phyloP scores from a whole-genome alignment of 2,113 vertebrate genomes.

The Pluvialis apricaria region DNA sequence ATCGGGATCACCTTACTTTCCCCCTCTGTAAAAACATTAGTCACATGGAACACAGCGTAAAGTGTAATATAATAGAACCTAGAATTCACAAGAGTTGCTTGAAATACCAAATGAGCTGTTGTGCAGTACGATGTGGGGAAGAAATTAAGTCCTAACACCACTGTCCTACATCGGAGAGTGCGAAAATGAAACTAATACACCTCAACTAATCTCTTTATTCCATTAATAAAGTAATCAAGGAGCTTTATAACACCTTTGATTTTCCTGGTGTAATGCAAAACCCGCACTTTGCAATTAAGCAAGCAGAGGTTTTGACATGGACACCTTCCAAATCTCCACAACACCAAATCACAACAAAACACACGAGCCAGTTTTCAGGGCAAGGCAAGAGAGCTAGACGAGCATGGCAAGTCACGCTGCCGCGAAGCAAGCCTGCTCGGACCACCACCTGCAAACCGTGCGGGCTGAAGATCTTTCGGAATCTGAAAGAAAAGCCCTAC shows the following conservation, averaged over 20 bases:
- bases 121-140: background rate
- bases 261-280: background rate
- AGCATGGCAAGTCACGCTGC: background rate
- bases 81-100: background rate
- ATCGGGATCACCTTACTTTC: background rate
- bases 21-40: background rate
- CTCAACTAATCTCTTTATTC: background rate
- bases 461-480: background rate
- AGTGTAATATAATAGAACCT: background rate
- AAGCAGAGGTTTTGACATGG: background rate
- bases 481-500: background rate
- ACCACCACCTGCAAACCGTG: accelerated
- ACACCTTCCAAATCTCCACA: background rate
- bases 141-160: background rate
- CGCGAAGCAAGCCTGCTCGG: background rate
- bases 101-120: background rate
- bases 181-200: background rate
- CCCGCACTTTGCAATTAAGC: background rate
- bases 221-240: background rate
- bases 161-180: accelerated
- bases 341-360: background rate
- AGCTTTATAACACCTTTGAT: background rate
- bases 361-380: background rate
- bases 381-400: background rate
- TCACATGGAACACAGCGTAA: background rate